These are phyloP conservation scores for Yponomeuta malinellus DNA, from an alignment of 2,888 invertebrate species.

Conservation along the genomic window DNA sequence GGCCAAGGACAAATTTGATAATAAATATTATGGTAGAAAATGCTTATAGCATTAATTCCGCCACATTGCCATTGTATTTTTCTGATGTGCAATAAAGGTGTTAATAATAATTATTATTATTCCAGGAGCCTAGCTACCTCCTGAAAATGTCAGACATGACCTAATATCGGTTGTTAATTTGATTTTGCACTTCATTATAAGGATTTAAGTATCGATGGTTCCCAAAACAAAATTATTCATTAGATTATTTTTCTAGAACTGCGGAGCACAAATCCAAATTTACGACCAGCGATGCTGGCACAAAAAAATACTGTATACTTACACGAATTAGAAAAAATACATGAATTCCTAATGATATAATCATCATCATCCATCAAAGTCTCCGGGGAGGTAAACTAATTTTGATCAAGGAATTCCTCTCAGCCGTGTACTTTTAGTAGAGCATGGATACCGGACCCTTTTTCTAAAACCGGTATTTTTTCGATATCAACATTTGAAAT, in stretches of 20 bases:
- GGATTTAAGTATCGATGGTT: too few relatives aligned
- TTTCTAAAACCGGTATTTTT: too few relatives aligned
- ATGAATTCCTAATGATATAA: constrained; percentile 42
- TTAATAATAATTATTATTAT: neutral
- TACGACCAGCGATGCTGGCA: neutral
- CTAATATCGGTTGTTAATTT: neutral
- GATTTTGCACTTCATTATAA: neutral
- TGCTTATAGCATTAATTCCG: too few relatives aligned
- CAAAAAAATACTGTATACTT: neutral
- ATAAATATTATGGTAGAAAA: neutral
- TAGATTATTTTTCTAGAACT: too few relatives aligned
- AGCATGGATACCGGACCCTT: too few relatives aligned
- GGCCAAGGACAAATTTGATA: neutral
- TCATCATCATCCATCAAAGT: constrained; percentile 58
- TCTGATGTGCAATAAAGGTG: too few relatives aligned
- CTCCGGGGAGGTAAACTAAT: constrained; percentile 20
- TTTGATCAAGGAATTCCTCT: neutral
- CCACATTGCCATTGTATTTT: too few relatives aligned
- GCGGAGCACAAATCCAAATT: too few relatives aligned
- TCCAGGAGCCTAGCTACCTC: neutral
- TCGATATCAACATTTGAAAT: too few relatives aligned
- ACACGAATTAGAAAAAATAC: constrained; percentile 20
- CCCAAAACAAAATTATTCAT: too few relatives aligned
- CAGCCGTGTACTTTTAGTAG: neutral
- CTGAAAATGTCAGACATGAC: neutral